Evolutionary conservation across 2,797 vertebrate species (phyloP).

Genomic region (Tragopan temminckii): DNA sequence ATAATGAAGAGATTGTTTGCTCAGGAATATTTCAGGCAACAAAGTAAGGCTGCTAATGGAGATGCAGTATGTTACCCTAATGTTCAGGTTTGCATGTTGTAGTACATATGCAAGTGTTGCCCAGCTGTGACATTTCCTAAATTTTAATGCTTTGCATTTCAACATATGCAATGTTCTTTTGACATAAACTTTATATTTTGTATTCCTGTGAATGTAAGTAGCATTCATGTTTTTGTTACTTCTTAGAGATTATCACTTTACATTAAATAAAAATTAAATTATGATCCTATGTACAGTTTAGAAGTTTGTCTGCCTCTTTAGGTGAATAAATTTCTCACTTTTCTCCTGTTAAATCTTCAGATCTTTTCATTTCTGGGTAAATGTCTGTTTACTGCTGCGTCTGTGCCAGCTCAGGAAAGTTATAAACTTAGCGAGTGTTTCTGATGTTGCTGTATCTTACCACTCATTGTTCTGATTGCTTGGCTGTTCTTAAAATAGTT

Average conservation of each 20-base stretch:
- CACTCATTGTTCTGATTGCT: background rate
- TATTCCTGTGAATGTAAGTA: background rate
- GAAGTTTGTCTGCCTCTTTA: background rate
- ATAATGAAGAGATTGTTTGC: background rate
- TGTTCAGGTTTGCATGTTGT: background rate
- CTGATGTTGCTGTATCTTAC: background rate
- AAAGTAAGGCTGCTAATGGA: background rate
- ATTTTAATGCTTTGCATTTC: background rate
- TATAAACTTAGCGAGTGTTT: background rate
- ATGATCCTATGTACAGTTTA: background rate
- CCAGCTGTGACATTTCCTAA: background rate
- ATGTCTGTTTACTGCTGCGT: background rate
- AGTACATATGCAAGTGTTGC: background rate
- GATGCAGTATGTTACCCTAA: background rate
- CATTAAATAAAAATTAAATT: background rate
- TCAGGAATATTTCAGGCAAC: background rate
- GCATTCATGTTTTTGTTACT: background rate
- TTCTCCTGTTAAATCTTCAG: background rate
- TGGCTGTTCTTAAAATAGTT: background rate
- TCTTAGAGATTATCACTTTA: background rate
- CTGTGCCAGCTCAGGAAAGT: background rate
- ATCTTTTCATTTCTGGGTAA: background rate
- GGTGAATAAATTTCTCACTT: background rate
- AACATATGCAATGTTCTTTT: background rate
- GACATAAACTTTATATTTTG: background rate